These are phyloP conservation scores for Acanthornis magna DNA, from an alignment of 2,797 vertebrate genomes.

Conservation along the genomic window DNA sequence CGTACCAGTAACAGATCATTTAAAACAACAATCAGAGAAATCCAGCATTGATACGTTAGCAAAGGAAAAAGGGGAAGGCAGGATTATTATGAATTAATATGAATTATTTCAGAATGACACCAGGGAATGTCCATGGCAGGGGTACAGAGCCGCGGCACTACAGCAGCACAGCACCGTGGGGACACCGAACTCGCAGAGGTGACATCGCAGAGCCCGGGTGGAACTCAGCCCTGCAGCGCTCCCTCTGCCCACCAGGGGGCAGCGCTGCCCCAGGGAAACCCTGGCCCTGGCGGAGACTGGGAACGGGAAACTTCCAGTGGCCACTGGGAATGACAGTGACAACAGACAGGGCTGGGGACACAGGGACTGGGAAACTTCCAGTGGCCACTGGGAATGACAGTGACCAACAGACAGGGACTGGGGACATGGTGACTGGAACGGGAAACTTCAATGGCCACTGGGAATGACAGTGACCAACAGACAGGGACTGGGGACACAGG, in stretches of 20 bases:
- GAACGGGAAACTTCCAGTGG: too few relatives aligned
- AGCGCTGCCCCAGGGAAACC: neutral
- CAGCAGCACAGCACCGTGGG: neutral
- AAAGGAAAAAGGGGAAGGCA: neutral
- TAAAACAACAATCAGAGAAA: neutral
- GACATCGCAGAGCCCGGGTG: rapidly evolving
- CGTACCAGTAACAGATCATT: neutral
- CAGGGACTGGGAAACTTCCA: too few relatives aligned
- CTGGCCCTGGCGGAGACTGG: too few relatives aligned
- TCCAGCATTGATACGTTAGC: neutral
- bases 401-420: too few relatives aligned
- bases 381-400: too few relatives aligned
- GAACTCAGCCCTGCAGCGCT: rapidly evolving
- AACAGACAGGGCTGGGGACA: too few relatives aligned
- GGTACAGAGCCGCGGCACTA: rapidly evolving
- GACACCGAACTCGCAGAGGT: neutral
- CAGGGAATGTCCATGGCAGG: rapidly evolving
- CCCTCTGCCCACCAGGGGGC: slow-evolving; percentile 47
- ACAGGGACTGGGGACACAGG: too few relatives aligned
- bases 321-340: too few relatives aligned
- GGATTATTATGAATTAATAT: too few relatives aligned
- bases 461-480: too few relatives aligned
- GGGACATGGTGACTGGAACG: too few relatives aligned
- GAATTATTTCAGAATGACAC: neutral
- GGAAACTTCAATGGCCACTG: too few relatives aligned